Conservation (phyloP, 1,140 invertebrate species). For the Brachionus koreanus region DNA sequence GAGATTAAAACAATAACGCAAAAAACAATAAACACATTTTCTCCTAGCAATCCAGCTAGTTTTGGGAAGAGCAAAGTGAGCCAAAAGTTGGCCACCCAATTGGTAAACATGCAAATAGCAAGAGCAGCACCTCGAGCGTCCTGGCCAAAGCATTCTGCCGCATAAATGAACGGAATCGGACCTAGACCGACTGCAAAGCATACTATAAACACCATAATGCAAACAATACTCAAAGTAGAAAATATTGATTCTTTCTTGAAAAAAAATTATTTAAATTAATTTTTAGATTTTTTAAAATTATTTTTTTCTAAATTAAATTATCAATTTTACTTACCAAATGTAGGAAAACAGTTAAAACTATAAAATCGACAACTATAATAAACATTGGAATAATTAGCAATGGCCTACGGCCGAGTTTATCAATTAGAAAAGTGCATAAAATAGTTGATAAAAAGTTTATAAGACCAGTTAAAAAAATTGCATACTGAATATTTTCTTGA, state of each 20-base stretch:
- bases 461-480: conserved; percentile 69
- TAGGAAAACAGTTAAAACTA: conserved; percentile 13
- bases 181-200: conserved; percentile 38
- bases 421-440: conserved; percentile 59
- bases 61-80: not conserved
- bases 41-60: not conserved
- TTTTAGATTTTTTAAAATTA: not conserved
- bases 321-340: not conserved
- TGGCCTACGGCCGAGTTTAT: conserved; percentile 48
- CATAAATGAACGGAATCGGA: conserved; percentile 42
- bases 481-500: conserved; percentile 64
- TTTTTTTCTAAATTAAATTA: not conserved
- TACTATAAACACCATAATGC: conserved; percentile 32
- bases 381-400: conserved; percentile 35
- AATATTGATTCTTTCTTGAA: not conserved
- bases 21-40: not conserved
- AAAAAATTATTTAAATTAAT: not conserved
- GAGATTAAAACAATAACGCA: not conserved
- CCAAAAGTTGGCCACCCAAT: not conserved
- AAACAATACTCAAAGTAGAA: conserved; percentile 21
- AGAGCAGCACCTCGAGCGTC: not conserved
- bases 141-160: conserved; percentile 1
- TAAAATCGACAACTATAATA: conserved; percentile 27
- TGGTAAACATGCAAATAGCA: conserved; percentile 13
- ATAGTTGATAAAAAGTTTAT: conserved; percentile 71